A percentile compares a stretch with the other conserved stretches of the same genome.
phyloP scores from a whole-genome alignment of 2,797 vertebrate genomes.

The Pseudomugil tenellus region DNA sequence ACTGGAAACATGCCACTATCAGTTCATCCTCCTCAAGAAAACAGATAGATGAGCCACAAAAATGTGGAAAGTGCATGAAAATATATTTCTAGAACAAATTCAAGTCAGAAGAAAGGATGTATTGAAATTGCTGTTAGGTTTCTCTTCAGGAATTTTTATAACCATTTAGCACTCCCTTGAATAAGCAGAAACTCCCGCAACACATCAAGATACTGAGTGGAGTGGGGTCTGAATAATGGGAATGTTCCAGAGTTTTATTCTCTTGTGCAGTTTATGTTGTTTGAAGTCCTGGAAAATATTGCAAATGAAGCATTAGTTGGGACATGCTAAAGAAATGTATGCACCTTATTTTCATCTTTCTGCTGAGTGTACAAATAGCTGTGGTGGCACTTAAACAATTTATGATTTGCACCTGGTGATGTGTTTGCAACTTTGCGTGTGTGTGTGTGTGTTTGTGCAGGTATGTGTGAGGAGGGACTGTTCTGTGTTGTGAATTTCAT shows the following conservation, averaged over 20 bases:
- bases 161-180: slow-evolving; percentile 21
- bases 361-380: slow-evolving; percentile 56
- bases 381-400: slow-evolving; percentile 60
- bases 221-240: slow-evolving; percentile 7
- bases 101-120: slow-evolving; percentile 72
- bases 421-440: slow-evolving; percentile 48
- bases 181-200: slow-evolving; percentile 26
- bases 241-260: slow-evolving; percentile 4
- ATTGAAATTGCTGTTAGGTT: slow-evolving; percentile 66
- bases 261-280: slow-evolving; percentile 19
- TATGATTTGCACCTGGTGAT: slow-evolving; percentile 71
- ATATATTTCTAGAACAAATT: slow-evolving; percentile 62
- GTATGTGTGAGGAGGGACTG: background rate
- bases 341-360: slow-evolving; percentile 52
- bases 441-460: slow-evolving; percentile 1
- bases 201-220: slow-evolving; percentile 13
- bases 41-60: slow-evolving; percentile 32
- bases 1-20: slow-evolving; percentile 48
- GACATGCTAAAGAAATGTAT: slow-evolving; percentile 43
- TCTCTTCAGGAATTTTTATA: slow-evolving; percentile 65
- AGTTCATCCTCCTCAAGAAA: slow-evolving; percentile 38
- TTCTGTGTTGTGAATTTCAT: slow-evolving; percentile 11
- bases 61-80: slow-evolving; percentile 26
- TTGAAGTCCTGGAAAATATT: slow-evolving; percentile 48
- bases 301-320: slow-evolving; percentile 42